phyloP scores from a whole-genome alignment of 2,888 invertebrate species.

The Andrena marginata region DNA sequence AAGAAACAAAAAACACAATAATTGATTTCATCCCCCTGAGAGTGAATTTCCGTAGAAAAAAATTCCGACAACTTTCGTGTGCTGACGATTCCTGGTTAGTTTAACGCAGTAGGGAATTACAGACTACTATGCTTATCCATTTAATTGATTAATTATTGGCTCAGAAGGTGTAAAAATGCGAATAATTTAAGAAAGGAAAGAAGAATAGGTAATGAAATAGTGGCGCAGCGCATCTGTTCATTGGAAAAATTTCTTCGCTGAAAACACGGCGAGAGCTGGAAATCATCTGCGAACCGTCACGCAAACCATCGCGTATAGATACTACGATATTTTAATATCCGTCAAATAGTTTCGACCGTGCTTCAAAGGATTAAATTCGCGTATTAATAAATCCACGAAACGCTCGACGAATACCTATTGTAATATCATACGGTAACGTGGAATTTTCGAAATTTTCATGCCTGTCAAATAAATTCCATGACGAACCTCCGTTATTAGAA shows the following conservation, averaged over 20 bases:
- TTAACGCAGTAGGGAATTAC: no score
- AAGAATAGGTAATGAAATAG: neutral
- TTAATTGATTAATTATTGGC: no score
- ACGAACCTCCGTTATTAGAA: slow-evolving; percentile 38
- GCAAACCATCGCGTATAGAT: slow-evolving; percentile 1
- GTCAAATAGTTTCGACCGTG: slow-evolving; percentile 47
- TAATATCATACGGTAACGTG: slow-evolving; percentile 32
- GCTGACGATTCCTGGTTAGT: no score
- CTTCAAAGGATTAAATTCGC: slow-evolving; percentile 60
- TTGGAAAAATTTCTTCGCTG: slow-evolving; percentile 24
- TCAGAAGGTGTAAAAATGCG: no score
- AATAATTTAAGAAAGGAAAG: no score
- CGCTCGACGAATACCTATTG: slow-evolving; percentile 43
- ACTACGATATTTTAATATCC: slow-evolving; percentile 57
- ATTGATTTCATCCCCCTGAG: no score
- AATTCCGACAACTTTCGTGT: no score
- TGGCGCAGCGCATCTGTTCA: neutral
- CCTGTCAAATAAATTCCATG: slow-evolving; percentile 39
- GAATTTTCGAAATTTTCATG: slow-evolving; percentile 43
- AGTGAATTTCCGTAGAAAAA: no score
- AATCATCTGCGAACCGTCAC: slow-evolving; percentile 32
- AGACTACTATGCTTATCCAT: no score
- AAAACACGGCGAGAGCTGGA: slow-evolving; percentile 11
- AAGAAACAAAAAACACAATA: no score
- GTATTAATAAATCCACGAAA: slow-evolving; percentile 60